Evolutionary conservation across 2,888 invertebrate genomes (phyloP), one percentile per base, ranked within the genome.

Genomic region (Caenorhabditis sp.): DNA sequence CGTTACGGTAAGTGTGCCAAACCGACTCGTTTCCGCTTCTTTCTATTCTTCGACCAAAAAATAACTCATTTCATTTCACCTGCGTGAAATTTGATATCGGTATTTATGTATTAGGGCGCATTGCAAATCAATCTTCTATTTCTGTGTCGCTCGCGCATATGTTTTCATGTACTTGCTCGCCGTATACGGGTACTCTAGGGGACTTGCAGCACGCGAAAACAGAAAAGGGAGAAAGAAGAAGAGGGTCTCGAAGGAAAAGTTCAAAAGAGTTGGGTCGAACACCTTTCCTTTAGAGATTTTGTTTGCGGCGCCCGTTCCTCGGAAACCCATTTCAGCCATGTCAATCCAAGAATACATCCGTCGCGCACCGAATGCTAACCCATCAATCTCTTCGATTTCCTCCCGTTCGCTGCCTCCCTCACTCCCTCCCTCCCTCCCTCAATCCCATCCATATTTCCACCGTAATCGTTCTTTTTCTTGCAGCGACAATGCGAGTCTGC

Each of bases 401-500:
- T n/a, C 67, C 67, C 67, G 51, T 72, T 64, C 64, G 18, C n/a
- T n/a, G n/a, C n/a, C 72, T 72, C 50, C 47, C 60, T 60, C 67
- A 76, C 67, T 67, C 61, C n/a, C n/a, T n/a, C 67, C 67, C 67
- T 37, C 64, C 55, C 64, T 15, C 9, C 32, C 32, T 32, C 32
- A 32, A 32, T 32, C n/a, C 32, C 32, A 32, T 9, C 4, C 4
- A 32, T 32, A 32, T 13, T 18, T 50, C 20, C 64, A 72, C 65
- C 50, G 74, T 65, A 74, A 51, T 65, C 65, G n/a, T n/a, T n/a
- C n/a, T n/a, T n/a, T n/a, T n/a, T n/a, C 28, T 72, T 85, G 69
- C 82, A 85, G 85, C 44, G 80, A 71, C 68, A 85, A 84, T 50
- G 80, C 84, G 47, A 80, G 84, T 74, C 82, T 84, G 28, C 80